A percentile compares a stretch with the other conserved stretches of the same genome.
Evolutionary conservation across 1,140 invertebrate genomes (phyloP).

Genomic region (Lasioglossum baleicum): DNA sequence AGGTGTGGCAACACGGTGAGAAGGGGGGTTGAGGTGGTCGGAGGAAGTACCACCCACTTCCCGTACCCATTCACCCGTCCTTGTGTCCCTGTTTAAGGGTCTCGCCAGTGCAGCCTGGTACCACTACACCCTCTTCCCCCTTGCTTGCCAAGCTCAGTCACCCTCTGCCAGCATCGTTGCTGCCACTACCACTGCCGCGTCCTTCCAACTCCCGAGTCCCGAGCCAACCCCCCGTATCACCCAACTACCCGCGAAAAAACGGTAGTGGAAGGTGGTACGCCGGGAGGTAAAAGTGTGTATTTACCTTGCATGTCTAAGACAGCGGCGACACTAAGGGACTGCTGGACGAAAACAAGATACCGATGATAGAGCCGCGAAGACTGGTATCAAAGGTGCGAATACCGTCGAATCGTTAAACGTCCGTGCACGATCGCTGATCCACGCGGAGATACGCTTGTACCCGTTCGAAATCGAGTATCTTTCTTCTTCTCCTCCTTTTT

Average conservation of each 20-base stretch:
- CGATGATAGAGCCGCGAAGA: conserved; percentile 25
- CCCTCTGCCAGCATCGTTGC: conserved; percentile 37
- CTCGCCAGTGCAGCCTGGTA: conserved; percentile 57
- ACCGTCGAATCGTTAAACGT: not conserved
- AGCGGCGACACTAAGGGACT: conserved; percentile 63
- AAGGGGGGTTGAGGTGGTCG: conserved; percentile 38
- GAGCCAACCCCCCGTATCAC: conserved; percentile 40
- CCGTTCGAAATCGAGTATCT: not conserved
- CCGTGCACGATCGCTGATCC: conserved; percentile 7
- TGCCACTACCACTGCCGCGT: conserved; percentile 20
- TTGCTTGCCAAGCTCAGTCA: conserved; percentile 31
- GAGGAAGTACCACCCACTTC: conserved; percentile 51
- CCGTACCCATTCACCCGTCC: conserved; percentile 51
- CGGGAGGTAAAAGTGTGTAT: conserved; percentile 69
- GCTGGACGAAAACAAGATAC: conserved; percentile 61
- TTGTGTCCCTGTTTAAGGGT: conserved; percentile 58
- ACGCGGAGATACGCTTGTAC: not conserved
- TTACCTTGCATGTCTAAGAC: conserved; percentile 70
- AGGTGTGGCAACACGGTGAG: conserved; percentile 21
- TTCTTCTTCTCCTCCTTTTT: too few relatives aligned
- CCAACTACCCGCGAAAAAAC: conserved; percentile 48
- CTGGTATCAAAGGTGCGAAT: conserved; percentile 1
- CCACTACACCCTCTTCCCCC: conserved; percentile 48
- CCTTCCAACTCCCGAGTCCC: conserved; percentile 32
- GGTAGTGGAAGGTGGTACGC: conserved; percentile 58